Percentiles rank a stretch among this genome's conserved stretches.
These are phyloP conservation scores for Idaea aversata DNA, from an alignment of 2,888 invertebrate genomes.

Conservation along the genomic window DNA sequence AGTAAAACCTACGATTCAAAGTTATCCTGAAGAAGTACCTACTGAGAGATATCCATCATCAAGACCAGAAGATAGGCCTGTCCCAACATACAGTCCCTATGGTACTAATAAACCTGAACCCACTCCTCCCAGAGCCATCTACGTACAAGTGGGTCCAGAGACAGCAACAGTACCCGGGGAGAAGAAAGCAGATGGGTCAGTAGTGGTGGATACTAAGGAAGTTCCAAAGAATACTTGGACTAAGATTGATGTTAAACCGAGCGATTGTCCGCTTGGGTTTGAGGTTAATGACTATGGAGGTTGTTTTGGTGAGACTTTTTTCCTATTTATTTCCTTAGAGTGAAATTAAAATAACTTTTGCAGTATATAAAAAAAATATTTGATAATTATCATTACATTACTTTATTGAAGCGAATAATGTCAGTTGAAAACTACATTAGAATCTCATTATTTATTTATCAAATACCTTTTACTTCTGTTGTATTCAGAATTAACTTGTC, in stretches of 20 bases:
- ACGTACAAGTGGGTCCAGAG: slow-evolving; percentile 43
- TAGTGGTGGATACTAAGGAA: slow-evolving; percentile 48
- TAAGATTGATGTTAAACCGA: slow-evolving; percentile 43
- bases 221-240: slow-evolving; percentile 61
- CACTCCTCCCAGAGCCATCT: slow-evolving; percentile 41
- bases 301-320: slow-evolving; percentile 75
- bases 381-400: too few species aligned
- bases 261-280: slow-evolving; percentile 74
- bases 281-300: slow-evolving; percentile 76
- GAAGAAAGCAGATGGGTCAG: slow-evolving; percentile 47
- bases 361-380: too few species aligned
- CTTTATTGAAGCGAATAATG: too few species aligned
- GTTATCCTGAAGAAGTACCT: slow-evolving; percentile 21
- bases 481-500: neutral
- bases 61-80: slow-evolving; percentile 23
- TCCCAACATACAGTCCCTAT: slow-evolving; percentile 40
- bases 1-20: slow-evolving; percentile 14
- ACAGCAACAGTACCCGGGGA: slow-evolving; percentile 44
- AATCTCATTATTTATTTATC: neutral
- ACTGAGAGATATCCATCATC: slow-evolving; percentile 8
- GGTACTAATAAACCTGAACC: slow-evolving; percentile 27
- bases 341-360: too few species aligned
- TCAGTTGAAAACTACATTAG: too few species aligned
- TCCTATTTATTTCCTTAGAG: neutral
- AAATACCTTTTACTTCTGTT: too few species aligned